phyloP scores from a whole-genome alignment of 2,797 vertebrate genomes.

The Carduelis carduelis region DNA sequence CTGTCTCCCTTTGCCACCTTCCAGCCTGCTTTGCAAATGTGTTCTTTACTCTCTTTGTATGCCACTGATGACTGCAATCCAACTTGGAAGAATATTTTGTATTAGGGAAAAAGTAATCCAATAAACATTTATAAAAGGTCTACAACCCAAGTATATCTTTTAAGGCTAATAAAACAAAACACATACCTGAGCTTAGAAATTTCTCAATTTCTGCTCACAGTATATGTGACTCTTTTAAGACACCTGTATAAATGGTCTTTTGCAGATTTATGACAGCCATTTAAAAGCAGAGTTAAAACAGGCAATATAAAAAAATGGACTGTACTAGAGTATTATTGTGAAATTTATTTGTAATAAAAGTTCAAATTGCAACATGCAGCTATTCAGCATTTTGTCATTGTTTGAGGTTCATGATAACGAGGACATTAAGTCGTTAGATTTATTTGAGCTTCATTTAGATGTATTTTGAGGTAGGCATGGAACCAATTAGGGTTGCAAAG shows the following conservation, averaged over 20 bases:
- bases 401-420: background rate
- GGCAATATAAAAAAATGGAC: background rate
- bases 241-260: background rate
- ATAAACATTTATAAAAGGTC: background rate
- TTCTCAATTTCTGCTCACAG: background rate
- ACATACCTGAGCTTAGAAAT: background rate
- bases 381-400: background rate
- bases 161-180: background rate
- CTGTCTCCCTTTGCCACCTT: background rate
- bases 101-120: background rate
- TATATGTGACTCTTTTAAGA: background rate
- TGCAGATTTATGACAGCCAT: background rate
- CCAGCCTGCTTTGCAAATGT: background rate
- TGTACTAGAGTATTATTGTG: background rate
- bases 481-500: background rate
- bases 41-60: background rate
- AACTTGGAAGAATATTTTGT: background rate
- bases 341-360: constrained; percentile 20
- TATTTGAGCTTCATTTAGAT: background rate
- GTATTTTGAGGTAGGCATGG: background rate
- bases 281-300: background rate
- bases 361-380: background rate
- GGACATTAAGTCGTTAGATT: background rate
- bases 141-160: background rate
- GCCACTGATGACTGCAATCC: background rate